These are phyloP conservation scores for Caradrina clavipalpis DNA, from an alignment of 2,888 invertebrate genomes.

Conservation along the genomic window DNA sequence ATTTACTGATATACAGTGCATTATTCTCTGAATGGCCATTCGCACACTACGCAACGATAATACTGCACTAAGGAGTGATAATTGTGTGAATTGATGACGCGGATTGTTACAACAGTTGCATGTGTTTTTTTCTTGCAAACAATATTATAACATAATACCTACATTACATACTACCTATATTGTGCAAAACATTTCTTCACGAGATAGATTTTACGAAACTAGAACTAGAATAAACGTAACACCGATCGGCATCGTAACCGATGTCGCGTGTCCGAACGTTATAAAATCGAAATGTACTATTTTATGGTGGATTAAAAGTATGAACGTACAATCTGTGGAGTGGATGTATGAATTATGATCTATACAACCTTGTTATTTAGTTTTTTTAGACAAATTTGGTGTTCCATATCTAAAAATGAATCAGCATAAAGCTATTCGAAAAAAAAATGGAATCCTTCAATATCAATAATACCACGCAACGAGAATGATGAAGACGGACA, in stretches of 20 bases:
- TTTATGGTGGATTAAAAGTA: conserved; percentile 58
- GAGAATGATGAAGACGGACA: conserved; percentile 12
- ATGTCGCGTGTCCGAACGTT: conserved; percentile 57
- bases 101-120: conserved; percentile 61
- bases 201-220: conserved; percentile 51
- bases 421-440: neutral
- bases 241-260: conserved; percentile 46
- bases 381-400: neutral
- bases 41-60: conserved; percentile 34
- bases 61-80: conserved; percentile 43
- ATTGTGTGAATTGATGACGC: conserved; percentile 72
- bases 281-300: conserved; percentile 56
- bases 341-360: conserved; percentile 36
- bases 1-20: conserved; percentile 36
- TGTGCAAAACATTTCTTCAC: conserved; percentile 59
- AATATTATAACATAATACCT: conserved; percentile 28
- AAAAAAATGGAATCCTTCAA: neutral
- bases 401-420: neutral
- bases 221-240: conserved; percentile 57
- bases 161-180: conserved; percentile 11
- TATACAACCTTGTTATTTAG: conserved; percentile 9
- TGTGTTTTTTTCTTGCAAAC: conserved; percentile 43
- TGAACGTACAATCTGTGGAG: conserved; percentile 39
- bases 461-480: neutral
- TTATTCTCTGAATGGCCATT: conserved; percentile 35